Base-by-base conservation (phyloP, 2,888 invertebrate species). In the Petrophora chlorosata region DNA sequence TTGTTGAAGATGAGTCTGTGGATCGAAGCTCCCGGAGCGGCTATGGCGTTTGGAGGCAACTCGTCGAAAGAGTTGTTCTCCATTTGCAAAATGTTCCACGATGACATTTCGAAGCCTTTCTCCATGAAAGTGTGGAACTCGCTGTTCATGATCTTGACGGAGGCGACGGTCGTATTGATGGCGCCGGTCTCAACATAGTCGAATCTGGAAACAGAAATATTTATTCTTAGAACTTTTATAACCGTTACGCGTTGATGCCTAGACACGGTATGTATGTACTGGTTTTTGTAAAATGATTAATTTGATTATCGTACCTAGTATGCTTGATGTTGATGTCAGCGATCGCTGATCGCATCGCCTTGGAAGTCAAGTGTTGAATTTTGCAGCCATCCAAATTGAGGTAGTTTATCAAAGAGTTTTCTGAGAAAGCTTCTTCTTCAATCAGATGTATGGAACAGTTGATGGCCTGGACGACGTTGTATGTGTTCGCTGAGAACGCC, bases 401-500 rank as follows among this genome's bases (percentile, higher is more conserved):
- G 60, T 92, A 91, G 44, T 91, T 84, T 54, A 95, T 92, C 10
- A 93, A 82, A 0, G 93, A 93, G 48, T 92, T 83, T 30, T 91
- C 91, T 14, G 92, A 91, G 69, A 95, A 93, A 0, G 95, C 93
- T 33, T 92, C 92, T n/a, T 87, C 81, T 70, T 93, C 91, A 30
- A 95, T 91, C 17, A 85, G 78, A 39, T 90, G 78, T 47, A 95
- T 90, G 5, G 92, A 90, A 30, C 93, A 92, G 73, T 94, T 93
- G 51, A 91, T 87, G 10, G 94, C 91, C 59, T 84, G 82, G 5
- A 95, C 91, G 35, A 91, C 85, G 56, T 92, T 91, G 65, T 95
- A 93, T 28, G 92, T 92, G 63, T 92, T 92, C 1, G 94, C 93
- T 39, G 92, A 91, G 68, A 95, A 95, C 0, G 95, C 94, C 35